These are phyloP conservation scores for Palloptera scutellata DNA, from an alignment of 2,888 invertebrate species.

Conservation along the genomic window DNA sequence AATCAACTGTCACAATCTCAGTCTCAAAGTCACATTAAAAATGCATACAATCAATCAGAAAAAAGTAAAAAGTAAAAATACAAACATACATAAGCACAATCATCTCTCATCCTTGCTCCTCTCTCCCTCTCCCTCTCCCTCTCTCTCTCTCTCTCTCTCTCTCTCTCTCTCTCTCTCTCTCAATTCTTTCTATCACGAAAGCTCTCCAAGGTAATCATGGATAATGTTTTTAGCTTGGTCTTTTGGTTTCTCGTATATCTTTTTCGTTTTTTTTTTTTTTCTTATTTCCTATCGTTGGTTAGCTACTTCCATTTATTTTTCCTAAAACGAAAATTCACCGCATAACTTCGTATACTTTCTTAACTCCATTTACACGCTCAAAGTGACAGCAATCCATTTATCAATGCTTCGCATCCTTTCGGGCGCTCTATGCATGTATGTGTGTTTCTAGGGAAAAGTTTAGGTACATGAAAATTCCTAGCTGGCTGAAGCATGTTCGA, in stretches of 20 bases:
- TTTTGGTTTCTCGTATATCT: neutral
- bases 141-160: neutral
- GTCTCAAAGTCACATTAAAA: neutral
- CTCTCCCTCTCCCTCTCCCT: too few relatives aligned
- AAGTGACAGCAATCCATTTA: constrained; percentile 49
- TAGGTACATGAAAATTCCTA: constrained; percentile 6
- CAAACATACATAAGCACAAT: too few relatives aligned
- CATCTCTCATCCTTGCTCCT: neutral
- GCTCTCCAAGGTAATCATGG: neutral
- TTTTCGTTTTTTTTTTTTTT: neutral
- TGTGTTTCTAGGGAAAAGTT: constrained; percentile 26
- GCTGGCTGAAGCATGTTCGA: neutral
- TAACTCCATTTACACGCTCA: constrained; percentile 29
- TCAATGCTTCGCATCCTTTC: constrained; percentile 39
- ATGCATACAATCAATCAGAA: constrained; percentile 1
- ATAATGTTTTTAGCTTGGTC: neutral
- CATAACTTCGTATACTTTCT: constrained; percentile 8
- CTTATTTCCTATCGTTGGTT: neutral
- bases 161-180: neutral
- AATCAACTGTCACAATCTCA: too few relatives aligned
- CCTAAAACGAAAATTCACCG: constrained; percentile 10
- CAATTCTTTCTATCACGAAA: neutral
- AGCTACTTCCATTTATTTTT: neutral
- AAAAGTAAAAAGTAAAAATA: neutral
- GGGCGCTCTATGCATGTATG: constrained; percentile 38